These are phyloP conservation scores for Ommatoiulus sabulosus DNA, from an alignment of 2,888 invertebrate species.

Conservation along the genomic window DNA sequence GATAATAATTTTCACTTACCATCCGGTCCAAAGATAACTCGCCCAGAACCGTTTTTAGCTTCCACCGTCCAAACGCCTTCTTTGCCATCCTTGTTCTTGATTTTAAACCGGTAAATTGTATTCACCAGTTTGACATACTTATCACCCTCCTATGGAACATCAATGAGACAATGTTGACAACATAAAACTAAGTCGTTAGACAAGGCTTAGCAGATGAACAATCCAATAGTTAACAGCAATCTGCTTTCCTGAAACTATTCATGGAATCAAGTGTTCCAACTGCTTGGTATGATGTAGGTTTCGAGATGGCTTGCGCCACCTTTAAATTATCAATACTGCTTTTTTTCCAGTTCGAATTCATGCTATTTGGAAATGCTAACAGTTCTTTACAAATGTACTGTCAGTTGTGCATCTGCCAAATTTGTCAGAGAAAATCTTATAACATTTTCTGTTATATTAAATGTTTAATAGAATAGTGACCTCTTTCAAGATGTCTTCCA, in stretches of 20 bases:
- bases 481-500: conserved; percentile 50
- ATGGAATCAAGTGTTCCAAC: too few relatives aligned
- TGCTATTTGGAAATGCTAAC: too few relatives aligned
- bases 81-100: conserved; percentile 82
- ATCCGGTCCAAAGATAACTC: conserved; percentile 76
- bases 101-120: conserved; percentile 90
- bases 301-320: too few relatives aligned
- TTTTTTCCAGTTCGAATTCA: too few relatives aligned
- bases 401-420: neutral
- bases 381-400: neutral
- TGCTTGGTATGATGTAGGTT: too few relatives aligned
- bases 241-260: too few relatives aligned
- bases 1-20: conserved; percentile 32
- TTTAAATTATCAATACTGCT: too few relatives aligned
- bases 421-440: neutral
- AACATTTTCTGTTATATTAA: too few relatives aligned
- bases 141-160: conserved; percentile 65
- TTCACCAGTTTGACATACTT: conserved; percentile 70
- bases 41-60: conserved; percentile 90
- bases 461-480: neutral
- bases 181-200: neutral
- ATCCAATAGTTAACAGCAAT: neutral
- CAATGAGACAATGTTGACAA: conserved; percentile 57
- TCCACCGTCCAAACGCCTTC: conserved; percentile 93
- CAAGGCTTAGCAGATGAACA: neutral